phyloP scores from a whole-genome alignment of 2,888 invertebrate species.

The Nomada goodeniana region DNA sequence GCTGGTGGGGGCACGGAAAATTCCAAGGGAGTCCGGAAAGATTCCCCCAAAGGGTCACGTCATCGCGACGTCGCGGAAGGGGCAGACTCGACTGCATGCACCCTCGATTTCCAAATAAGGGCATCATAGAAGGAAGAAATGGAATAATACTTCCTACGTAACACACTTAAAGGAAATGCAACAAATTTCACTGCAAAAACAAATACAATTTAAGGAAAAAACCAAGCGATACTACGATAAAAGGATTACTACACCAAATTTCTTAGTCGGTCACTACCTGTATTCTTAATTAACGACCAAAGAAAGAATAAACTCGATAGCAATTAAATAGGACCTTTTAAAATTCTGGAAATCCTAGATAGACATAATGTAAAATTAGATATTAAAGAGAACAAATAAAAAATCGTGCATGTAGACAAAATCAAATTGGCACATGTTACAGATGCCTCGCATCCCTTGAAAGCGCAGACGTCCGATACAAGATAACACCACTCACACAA shows the following conservation, averaged over 20 bases:
- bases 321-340: neutral
- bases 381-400: neutral
- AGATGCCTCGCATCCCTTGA: too few relatives aligned
- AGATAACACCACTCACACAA: too few relatives aligned
- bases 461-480: too few relatives aligned
- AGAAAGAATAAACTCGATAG: neutral
- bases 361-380: neutral
- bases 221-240: neutral
- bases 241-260: neutral
- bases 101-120: neutral
- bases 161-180: neutral
- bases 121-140: too few relatives aligned
- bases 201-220: neutral
- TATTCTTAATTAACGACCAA: neutral
- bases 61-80: too few relatives aligned
- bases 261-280: neutral
- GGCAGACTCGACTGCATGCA: too few relatives aligned
- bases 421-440: too few relatives aligned
- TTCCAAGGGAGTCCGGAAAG: too few relatives aligned
- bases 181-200: neutral
- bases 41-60: too few relatives aligned
- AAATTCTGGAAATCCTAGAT: neutral
- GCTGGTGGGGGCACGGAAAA: too few relatives aligned
- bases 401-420: neutral
- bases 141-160: too few relatives aligned